Conservation (phyloP, 2,797 vertebrate species). For the Typhlichthys subterraneus region DNA sequence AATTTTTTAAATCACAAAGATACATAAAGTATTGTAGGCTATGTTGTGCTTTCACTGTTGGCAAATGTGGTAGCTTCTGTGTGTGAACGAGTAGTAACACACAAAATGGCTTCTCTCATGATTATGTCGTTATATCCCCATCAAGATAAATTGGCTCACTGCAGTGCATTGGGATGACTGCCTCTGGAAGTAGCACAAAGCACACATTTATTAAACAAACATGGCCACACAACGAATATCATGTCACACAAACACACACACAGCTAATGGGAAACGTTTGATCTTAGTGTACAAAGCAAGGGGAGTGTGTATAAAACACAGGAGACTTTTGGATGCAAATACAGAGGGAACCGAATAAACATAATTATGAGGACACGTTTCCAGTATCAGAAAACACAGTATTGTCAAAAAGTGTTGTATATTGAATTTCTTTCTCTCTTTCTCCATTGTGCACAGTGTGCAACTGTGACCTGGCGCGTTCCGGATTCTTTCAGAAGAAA, state of each 20-base stretch:
- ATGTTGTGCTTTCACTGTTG: too few relatives aligned
- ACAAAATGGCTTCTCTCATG: slow-evolving; percentile 60
- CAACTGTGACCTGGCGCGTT: slow-evolving; percentile 92
- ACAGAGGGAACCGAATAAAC: too few relatives aligned
- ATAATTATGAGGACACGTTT: too few relatives aligned
- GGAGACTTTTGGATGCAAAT: background rate
- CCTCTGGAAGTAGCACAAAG: slow-evolving; percentile 33
- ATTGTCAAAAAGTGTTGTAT: background rate
- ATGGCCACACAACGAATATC: slow-evolving; percentile 2
- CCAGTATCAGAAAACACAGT: too few relatives aligned
- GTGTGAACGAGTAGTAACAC: slow-evolving; percentile 28
- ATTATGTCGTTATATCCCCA: slow-evolving; percentile 70
- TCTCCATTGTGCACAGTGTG: slow-evolving; percentile 81
- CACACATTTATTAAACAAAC: slow-evolving; percentile 32
- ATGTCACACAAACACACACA: slow-evolving; percentile 1
- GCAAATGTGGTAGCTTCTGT: background rate
- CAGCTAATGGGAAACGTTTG: background rate
- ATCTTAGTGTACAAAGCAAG: slow-evolving; percentile 8
- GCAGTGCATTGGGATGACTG: slow-evolving; percentile 42
- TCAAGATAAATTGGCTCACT: slow-evolving; percentile 60
- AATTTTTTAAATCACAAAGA: too few relatives aligned
- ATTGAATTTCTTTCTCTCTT: slow-evolving; percentile 15
- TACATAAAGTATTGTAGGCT: too few relatives aligned
- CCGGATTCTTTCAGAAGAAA: slow-evolving; percentile 98
- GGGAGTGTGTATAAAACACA: background rate